Base-by-base conservation (phyloP, 2,888 invertebrate genomes). In the Lasioglossum figueresi region DNA sequence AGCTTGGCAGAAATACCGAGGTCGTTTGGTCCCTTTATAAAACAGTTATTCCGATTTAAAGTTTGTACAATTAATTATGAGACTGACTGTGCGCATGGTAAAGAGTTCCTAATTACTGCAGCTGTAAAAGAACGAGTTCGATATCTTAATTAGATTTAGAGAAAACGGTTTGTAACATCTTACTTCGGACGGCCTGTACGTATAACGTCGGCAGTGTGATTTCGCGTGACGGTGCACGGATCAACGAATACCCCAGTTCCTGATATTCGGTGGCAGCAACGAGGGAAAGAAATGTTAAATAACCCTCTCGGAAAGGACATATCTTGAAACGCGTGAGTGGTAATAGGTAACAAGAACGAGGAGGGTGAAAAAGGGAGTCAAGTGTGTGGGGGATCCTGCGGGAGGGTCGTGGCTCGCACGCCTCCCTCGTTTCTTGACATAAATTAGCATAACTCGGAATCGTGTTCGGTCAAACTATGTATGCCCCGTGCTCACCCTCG, bases 371-470 rank as follows among this genome's bases (percentile, higher is more conserved):
- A 84, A 81, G 76, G 82, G 81, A 76, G 81, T 79, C 48, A 70
- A 78, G 68, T 81, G 87, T 87, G 83, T 79, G 85, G 77, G 82
- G 75, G 76, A 82, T 75, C 70, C 75, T 83, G 79, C 83, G 81
- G 84, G 87, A 89, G 90, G 89, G 85, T 86, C 82, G 86, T 73
- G 89, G 89, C 82, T 83, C 85, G 85, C 87, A 85, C 89, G 88
- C 81, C 85, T 85, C 86, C 89, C 89, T 88, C 89, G 88, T 90
- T 90, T 84, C 68, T 84, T 81, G 72, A 88, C 89, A 91, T 92
- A 92, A 92, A 93, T 93, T 92, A 92, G 90, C 93, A 92, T 93
- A 92, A 91, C 88, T 90, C 86, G 84, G 88, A 82, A 84, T 87
- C 87, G 79, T 76, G 84, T 86, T 88, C 87, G 77, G 73, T 76